Conservation (phyloP, 2,797 vertebrate species). For the Chloroceryle amazona region DNA sequence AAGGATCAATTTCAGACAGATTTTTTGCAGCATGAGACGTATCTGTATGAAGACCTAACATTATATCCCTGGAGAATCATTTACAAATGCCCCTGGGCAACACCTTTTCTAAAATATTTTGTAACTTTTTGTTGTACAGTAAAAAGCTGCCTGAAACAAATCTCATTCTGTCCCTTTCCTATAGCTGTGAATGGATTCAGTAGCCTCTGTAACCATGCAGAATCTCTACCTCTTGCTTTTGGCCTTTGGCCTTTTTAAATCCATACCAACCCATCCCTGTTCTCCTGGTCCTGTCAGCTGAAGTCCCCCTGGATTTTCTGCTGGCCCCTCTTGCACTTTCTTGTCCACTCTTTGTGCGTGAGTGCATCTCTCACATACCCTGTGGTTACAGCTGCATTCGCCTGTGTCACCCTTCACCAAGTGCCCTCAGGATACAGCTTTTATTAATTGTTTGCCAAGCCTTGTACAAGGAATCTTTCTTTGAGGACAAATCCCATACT, state of each 20-base stretch:
- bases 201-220: neutral
- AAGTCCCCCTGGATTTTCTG: neutral
- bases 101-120: conserved; percentile 23
- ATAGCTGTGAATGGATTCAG: neutral
- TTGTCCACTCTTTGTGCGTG: neutral
- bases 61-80: neutral
- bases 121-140: neutral
- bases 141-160: neutral
- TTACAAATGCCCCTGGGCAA: neutral
- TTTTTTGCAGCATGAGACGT: conserved; percentile 26
- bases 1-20: conserved; percentile 38
- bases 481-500: neutral
- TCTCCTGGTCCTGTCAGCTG: neutral
- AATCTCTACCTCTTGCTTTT: neutral
- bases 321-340: neutral
- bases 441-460: conserved; percentile 10
- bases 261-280: neutral
- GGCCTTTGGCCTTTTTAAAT: neutral
- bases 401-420: neutral
- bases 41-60: neutral
- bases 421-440: neutral
- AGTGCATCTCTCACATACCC: neutral
- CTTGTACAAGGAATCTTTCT: conserved; percentile 40
- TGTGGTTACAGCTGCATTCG: neutral
- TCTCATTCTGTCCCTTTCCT: neutral